These are phyloP conservation scores for Sibirionetta formosa DNA, from an alignment of 2,797 vertebrate genomes.

Conservation along the genomic window DNA sequence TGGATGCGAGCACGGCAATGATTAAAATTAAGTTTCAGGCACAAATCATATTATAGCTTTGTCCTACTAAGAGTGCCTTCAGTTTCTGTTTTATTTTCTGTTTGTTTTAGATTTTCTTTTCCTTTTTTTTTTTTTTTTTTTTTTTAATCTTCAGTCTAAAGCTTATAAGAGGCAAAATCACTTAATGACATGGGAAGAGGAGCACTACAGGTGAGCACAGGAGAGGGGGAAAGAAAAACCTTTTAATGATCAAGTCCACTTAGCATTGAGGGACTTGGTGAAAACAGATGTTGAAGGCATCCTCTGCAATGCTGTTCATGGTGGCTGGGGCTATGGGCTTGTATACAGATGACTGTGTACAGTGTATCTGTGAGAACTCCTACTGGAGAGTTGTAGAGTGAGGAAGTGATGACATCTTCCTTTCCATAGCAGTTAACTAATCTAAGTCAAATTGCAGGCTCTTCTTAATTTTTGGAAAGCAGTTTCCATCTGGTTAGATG, in stretches of 20 bases:
- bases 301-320: accelerated
- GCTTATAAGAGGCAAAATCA: neutral
- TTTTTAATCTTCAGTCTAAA: neutral
- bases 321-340: neutral
- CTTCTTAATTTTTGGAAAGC: neutral
- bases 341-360: neutral
- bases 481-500: neutral
- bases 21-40: neutral
- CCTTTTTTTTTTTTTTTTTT: neutral
- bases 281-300: accelerated
- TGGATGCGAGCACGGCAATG: neutral
- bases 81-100: neutral
- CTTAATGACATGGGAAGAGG: accelerated
- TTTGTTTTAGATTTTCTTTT: neutral
- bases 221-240: neutral
- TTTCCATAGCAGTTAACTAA: neutral
- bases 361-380: neutral
- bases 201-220: neutral
- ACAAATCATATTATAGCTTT: neutral
- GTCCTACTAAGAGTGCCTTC: neutral
- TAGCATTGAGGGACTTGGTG: neutral
- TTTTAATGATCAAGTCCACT: neutral
- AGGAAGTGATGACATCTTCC: neutral
- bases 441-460: neutral
- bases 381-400: neutral